phyloP scores from a whole-genome alignment of 1,140 invertebrate species.

The Drosophila dunni region DNA sequence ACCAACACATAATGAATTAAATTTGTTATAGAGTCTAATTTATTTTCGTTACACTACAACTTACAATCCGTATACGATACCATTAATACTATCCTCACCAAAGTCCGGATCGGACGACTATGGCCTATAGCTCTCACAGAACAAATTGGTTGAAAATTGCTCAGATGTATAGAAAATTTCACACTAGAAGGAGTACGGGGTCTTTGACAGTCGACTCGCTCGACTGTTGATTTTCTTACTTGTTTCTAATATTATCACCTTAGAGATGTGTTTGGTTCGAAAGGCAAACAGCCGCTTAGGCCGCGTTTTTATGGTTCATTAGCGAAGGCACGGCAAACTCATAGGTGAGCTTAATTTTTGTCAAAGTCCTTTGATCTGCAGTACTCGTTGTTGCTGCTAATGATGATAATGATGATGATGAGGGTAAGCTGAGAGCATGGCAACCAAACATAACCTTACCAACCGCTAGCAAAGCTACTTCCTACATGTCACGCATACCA shows the following conservation, averaged over 20 bases:
- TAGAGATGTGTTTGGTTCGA: conserved; percentile 39
- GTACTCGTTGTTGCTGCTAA: conserved; percentile 19
- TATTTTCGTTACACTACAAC: too few relatives aligned
- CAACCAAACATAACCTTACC: conserved; percentile 28
- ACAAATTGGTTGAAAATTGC: too few relatives aligned
- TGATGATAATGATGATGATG: conserved; percentile 24
- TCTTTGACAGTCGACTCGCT: too few relatives aligned
- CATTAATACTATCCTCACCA: too few relatives aligned
- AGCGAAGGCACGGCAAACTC: conserved; percentile 73
- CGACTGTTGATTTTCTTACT: too few relatives aligned
- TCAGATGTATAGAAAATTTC: too few relatives aligned
- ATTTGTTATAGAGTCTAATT: too few relatives aligned
- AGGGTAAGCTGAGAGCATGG: conserved; percentile 11
- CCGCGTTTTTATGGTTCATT: conserved; percentile 78
- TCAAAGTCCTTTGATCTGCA: conserved; percentile 74
- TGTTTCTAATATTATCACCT: conserved; percentile 57
- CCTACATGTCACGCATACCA: conserved; percentile 77
- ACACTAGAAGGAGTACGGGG: too few relatives aligned
- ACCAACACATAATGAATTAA: too few relatives aligned
- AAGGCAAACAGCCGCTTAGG: conserved; percentile 57
- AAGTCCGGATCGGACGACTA: too few relatives aligned
- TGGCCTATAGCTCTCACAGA: too few relatives aligned
- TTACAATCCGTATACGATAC: too few relatives aligned
- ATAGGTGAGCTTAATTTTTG: conserved; percentile 69
- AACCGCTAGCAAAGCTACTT: conserved; percentile 59